A percentile compares a stretch with the other conserved stretches of the same genome.
Conservation (phyloP, 1,140 invertebrate genomes). For the Maconellicoccus hirsutus region DNA sequence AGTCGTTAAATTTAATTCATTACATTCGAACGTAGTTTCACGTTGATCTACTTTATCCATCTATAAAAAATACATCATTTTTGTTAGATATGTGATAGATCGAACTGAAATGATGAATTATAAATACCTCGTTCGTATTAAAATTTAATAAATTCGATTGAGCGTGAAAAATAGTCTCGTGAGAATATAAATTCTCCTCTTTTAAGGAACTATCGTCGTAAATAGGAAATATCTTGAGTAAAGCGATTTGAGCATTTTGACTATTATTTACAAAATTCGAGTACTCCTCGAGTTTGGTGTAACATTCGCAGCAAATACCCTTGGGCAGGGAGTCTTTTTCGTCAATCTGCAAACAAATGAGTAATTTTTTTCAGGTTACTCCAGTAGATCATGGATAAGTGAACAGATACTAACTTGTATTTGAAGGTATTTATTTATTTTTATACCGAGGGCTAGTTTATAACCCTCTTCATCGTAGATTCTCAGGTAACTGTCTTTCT, state of each 20-base stretch:
- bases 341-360: constrained; percentile 25
- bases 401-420: constrained; percentile 35
- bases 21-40: not conserved
- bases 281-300: constrained; percentile 28
- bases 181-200: not conserved
- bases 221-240: constrained; percentile 25
- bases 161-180: not conserved
- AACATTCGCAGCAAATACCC: constrained; percentile 29
- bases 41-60: constrained; percentile 6
- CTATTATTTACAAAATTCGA: constrained; percentile 29
- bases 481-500: constrained; percentile 29
- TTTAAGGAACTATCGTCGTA: constrained; percentile 15
- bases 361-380: not conserved
- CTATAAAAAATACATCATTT: not conserved
- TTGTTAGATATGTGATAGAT: not conserved
- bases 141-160: not conserved
- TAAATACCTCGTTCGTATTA: not conserved
- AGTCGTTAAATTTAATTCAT: not conserved
- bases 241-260: constrained; percentile 28
- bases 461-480: constrained; percentile 39
- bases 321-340: constrained; percentile 28
- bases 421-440: constrained; percentile 39
- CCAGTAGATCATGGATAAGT: not conserved
- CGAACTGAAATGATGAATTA: not conserved
- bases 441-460: constrained; percentile 36